These are phyloP conservation scores for Varanus salvator DNA, from an alignment of 2,113 vertebrate genomes.

Conservation along the genomic window DNA sequence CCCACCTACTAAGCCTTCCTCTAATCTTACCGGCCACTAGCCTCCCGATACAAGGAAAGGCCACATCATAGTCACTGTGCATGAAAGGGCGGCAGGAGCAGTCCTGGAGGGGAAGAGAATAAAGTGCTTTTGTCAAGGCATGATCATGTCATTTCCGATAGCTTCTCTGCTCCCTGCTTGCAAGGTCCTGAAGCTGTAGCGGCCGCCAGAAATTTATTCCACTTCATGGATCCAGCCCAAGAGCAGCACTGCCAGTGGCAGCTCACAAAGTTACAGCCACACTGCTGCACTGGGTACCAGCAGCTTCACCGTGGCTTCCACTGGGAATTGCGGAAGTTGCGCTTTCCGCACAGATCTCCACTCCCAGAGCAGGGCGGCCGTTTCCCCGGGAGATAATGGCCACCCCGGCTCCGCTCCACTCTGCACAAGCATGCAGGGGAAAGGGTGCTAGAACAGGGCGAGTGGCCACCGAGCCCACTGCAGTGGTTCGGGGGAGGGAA, in stretches of 20 bases:
- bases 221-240: neutral
- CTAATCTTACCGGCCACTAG: conserved; percentile 88
- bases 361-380: neutral
- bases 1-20: too few species aligned
- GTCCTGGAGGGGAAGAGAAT: conserved; percentile 43
- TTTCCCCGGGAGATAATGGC: too few species aligned
- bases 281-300: too few species aligned
- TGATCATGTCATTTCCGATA: fast-evolving
- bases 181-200: neutral
- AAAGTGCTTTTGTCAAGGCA: neutral
- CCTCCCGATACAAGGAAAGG: conserved; percentile 87
- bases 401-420: too few species aligned
- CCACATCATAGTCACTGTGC: conserved; percentile 85
- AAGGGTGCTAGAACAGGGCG: too few species aligned
- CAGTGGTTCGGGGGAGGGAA: neutral
- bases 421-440: too few species aligned
- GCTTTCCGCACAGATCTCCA: too few species aligned
- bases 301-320: too few species aligned
- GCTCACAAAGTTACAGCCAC: neutral
- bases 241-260: neutral
- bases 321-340: too few species aligned
- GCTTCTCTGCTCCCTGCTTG: neutral
- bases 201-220: neutral
- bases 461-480: too few species aligned
- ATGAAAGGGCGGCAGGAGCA: conserved; percentile 61